Evolutionary conservation across 2,113 vertebrate genomes (phyloP).

Genomic region (crab-eating macaque (Macaca fascicularis)): DNA sequence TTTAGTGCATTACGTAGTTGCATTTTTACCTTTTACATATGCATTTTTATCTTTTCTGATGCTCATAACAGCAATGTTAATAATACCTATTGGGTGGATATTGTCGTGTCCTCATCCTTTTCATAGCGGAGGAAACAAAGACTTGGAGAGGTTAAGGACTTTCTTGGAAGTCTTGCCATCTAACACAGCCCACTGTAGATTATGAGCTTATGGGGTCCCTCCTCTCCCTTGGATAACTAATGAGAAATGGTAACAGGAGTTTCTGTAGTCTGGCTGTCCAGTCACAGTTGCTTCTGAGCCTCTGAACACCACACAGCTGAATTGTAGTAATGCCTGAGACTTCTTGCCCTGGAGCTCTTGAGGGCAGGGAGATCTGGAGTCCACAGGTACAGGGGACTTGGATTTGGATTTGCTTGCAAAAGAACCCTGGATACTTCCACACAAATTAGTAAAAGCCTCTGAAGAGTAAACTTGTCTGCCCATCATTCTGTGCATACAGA

Average conservation of each 20-base stretch:
- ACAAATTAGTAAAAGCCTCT: not conserved
- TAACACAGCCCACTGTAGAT: not conserved
- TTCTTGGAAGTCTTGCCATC: not conserved
- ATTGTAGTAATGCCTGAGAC: not conserved
- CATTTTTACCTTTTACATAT: not conserved
- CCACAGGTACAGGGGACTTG: not conserved
- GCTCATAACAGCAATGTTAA: not conserved
- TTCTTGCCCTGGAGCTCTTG: not conserved
- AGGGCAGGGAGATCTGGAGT: not conserved
- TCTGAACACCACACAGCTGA: not conserved
- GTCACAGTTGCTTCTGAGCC: not conserved
- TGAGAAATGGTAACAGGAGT: not conserved
- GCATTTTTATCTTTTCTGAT: not conserved
- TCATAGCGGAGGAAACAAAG: not conserved
- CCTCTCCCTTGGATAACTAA: not conserved
- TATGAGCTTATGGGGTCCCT: not conserved
- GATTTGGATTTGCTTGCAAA: not conserved
- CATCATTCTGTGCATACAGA: not conserved
- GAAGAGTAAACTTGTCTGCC: not conserved
- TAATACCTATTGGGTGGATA: not conserved
- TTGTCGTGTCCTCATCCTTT: not conserved
- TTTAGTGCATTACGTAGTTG: not conserved
- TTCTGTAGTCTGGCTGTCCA: not conserved
- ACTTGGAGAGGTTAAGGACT: not conserved
- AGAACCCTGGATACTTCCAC: not conserved